These are phyloP conservation scores for rabbit (Oryctolagus cuniculus) DNA, from an alignment of 2,113 vertebrate genomes.

Conservation along the genomic window DNA sequence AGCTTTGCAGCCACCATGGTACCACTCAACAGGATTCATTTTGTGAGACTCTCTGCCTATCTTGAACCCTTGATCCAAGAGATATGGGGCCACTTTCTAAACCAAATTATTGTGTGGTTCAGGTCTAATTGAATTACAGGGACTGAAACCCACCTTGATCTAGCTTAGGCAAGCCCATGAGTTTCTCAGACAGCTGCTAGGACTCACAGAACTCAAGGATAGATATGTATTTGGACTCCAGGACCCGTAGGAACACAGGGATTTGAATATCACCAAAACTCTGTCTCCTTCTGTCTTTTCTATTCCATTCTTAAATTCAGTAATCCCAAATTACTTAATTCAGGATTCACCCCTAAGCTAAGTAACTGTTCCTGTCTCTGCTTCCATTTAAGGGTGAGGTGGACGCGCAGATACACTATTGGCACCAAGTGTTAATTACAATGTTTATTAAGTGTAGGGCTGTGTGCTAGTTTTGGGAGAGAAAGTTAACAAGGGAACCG, in stretches of 20 bases:
- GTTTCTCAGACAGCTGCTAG: neutral
- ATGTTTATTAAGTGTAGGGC: neutral
- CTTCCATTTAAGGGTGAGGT: neutral
- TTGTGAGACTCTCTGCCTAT: neutral
- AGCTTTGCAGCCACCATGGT: neutral
- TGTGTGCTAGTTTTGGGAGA: neutral
- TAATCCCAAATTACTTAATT: neutral
- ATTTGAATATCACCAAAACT: neutral
- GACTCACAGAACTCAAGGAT: neutral
- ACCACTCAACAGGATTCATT: neutral
- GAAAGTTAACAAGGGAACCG: neutral
- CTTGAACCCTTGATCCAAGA: neutral
- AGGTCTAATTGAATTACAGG: neutral
- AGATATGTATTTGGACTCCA: neutral
- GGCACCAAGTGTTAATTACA: neutral
- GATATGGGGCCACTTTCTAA: neutral
- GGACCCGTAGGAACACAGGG: neutral
- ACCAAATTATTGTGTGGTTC: neutral
- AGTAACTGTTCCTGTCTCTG: neutral
- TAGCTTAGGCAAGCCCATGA: neutral
- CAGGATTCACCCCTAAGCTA: neutral
- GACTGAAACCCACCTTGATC: neutral
- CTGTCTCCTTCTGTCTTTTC: neutral
- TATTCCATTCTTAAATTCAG: neutral
- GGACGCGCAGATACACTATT: neutral